Evolutionary conservation across 2,888 invertebrate genomes (phyloP).

Genomic region (Stenoptilia bipunctidactyla): DNA sequence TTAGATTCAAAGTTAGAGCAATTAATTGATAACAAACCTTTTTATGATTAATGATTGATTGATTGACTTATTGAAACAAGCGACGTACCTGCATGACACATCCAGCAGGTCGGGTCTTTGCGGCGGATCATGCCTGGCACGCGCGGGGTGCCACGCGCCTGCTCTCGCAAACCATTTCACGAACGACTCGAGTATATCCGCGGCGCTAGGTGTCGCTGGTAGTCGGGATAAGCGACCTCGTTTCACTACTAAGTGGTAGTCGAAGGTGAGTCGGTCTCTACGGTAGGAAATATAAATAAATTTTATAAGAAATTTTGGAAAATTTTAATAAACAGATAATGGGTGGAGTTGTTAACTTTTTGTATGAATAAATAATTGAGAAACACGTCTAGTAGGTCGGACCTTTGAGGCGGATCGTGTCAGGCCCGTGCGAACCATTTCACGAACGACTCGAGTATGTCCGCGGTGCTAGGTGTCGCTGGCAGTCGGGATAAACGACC

Average conservation of each 20-base stretch:
- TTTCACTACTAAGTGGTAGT: constrained; percentile 62
- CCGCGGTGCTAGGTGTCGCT: constrained; percentile 51
- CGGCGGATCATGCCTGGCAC: constrained; percentile 39
- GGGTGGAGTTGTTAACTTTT: too few species aligned
- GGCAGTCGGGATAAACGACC: constrained; percentile 51
- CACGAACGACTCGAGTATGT: constrained; percentile 59
- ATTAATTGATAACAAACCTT: too few species aligned
- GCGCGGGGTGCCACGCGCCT: constrained; percentile 51
- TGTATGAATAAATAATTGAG: constrained; percentile 42
- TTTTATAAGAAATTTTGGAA: too few species aligned
- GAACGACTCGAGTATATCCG: constrained; percentile 57
- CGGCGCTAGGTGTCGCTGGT: constrained; percentile 54
- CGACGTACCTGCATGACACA: constrained; percentile 43
- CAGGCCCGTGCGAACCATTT: constrained; percentile 49
- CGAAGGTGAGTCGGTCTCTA: constrained; percentile 59
- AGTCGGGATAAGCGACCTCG: constrained; percentile 49
- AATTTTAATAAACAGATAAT: too few species aligned
- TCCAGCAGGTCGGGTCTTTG: constrained; percentile 45
- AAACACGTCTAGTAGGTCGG: constrained; percentile 48
- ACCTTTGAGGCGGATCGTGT: constrained; percentile 40
- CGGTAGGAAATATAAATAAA: too few species aligned
- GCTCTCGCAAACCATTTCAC: constrained; percentile 63
- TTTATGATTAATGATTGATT: too few species aligned
- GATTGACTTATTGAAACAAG: too few species aligned
- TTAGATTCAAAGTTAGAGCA: too few species aligned